Conservation (phyloP, 2,797 vertebrate genomes). For the Squalus acanthias region DNA sequence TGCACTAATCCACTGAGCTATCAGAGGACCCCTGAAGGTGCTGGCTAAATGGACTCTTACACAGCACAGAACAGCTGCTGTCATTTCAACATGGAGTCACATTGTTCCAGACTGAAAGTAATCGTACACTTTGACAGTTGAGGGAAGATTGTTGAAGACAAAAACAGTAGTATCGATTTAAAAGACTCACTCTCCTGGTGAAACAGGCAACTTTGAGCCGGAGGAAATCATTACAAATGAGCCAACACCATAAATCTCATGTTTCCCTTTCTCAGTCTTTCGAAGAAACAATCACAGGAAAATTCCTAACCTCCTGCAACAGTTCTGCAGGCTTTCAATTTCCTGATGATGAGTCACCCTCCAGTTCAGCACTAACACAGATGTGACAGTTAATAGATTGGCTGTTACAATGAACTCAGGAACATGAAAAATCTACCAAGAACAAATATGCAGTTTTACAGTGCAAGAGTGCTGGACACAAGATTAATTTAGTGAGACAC, state of each 20-base stretch:
- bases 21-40: background rate
- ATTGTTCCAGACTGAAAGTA: background rate
- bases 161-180: background rate
- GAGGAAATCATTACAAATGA: background rate
- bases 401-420: background rate
- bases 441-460: background rate
- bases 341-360: background rate
- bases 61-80: background rate
- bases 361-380: background rate
- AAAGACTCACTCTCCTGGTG: background rate
- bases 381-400: constrained; percentile 4
- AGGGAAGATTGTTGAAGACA: background rate
- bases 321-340: background rate
- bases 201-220: background rate
- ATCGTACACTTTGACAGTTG: background rate
- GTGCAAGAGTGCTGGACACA: background rate
- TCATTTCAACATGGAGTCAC: background rate
- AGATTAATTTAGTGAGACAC: background rate
- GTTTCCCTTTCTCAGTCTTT: background rate
- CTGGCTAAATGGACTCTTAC: background rate
- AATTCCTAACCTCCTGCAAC: background rate
- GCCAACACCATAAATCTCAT: background rate
- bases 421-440: background rate
- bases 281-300: background rate
- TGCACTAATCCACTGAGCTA: background rate